Percentiles rank a stretch among this genome's conserved stretches.
Conservation (phyloP, 2,113 vertebrate species). For the Pedetes capensis region DNA sequence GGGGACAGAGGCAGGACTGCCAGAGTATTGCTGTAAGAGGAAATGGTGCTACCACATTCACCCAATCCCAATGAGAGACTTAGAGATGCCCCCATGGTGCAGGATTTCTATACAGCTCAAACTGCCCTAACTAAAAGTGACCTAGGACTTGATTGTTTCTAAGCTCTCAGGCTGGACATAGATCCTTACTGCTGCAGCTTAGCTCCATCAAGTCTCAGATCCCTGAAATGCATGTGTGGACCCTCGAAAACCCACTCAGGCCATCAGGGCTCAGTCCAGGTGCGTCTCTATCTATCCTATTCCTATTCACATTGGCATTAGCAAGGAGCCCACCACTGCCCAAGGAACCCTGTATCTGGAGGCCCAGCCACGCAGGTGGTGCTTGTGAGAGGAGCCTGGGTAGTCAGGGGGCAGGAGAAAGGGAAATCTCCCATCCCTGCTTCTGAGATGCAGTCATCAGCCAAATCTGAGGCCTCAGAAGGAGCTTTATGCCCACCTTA, state of each 20-base stretch:
- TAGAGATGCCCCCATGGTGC: background rate
- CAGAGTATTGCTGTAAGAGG: background rate
- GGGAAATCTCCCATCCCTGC: background rate
- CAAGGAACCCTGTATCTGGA: background rate
- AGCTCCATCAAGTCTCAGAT: background rate
- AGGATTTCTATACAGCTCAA: background rate
- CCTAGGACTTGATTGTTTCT: background rate
- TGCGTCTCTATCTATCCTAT: background rate
- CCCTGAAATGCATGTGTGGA: background rate
- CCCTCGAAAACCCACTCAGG: background rate
- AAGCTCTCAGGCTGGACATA: background rate
- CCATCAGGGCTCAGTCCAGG: background rate
- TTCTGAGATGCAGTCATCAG: background rate
- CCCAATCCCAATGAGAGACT: background rate
- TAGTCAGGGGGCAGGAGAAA: background rate
- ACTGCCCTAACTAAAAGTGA: background rate
- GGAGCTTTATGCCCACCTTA: background rate
- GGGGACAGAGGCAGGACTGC: background rate
- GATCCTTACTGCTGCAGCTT: background rate
- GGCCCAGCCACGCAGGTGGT: background rate
- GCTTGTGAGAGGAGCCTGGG: background rate
- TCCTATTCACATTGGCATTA: background rate
- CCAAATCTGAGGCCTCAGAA: background rate
- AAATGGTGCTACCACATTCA: background rate
- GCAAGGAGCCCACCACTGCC: background rate